These are phyloP conservation scores for Euplagia quadripunctaria DNA, from an alignment of 2,888 invertebrate genomes.

Conservation along the genomic window DNA sequence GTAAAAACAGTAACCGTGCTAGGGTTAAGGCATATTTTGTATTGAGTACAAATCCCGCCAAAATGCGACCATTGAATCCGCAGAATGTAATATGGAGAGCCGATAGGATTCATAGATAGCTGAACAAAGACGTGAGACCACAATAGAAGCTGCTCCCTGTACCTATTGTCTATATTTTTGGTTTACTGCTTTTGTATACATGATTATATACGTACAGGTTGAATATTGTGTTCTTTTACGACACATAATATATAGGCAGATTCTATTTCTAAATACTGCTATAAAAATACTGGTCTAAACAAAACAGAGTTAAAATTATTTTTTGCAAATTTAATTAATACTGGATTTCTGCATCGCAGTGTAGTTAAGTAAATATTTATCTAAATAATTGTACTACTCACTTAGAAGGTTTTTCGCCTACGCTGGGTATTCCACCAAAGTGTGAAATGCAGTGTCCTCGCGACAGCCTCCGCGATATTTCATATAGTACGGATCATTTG, in stretches of 20 bases:
- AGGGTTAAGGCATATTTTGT: slow-evolving; percentile 49
- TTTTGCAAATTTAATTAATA: too few relatives aligned
- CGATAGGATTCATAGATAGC: slow-evolving; percentile 72
- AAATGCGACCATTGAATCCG: slow-evolving; percentile 53
- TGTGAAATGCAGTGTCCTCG: too few relatives aligned
- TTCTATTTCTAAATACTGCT: too few relatives aligned
- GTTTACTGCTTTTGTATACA: slow-evolving; percentile 48
- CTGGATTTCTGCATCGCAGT: too few relatives aligned
- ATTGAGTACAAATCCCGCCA: slow-evolving; percentile 46
- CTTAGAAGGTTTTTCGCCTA: too few relatives aligned
- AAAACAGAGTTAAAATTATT: too few relatives aligned
- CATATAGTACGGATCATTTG: too few relatives aligned
- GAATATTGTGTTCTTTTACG: not conserved
- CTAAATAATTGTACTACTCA: too few relatives aligned
- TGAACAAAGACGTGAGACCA: slow-evolving; percentile 70
- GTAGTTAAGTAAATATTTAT: too few relatives aligned
- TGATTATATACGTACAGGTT: slow-evolving; percentile 26
- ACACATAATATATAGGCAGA: not conserved
- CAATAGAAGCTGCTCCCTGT: slow-evolving; percentile 61
- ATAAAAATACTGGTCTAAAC: too few relatives aligned
- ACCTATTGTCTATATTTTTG: slow-evolving; percentile 67
- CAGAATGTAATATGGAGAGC: slow-evolving; percentile 63
- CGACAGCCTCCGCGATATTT: too few relatives aligned
- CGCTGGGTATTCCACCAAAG: too few relatives aligned
- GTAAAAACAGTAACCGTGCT: slow-evolving; percentile 43